These are phyloP conservation scores for Aepyceros melampus DNA, from an alignment of 2,113 vertebrate species.

Conservation along the genomic window DNA sequence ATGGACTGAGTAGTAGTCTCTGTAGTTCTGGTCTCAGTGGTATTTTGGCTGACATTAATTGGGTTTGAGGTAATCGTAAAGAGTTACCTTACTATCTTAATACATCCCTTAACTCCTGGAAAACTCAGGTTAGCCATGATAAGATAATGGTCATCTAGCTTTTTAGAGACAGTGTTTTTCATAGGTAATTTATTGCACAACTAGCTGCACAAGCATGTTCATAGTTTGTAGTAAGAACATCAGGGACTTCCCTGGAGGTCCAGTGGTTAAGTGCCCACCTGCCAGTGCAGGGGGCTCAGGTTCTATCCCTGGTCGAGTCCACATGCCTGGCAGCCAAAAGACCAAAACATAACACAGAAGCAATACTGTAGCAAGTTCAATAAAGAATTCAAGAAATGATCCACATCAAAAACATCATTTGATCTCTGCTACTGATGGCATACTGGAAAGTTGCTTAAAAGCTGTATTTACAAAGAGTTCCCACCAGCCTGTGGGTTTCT, in stretches of 20 bases:
- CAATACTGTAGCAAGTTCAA: neutral
- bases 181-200: neutral
- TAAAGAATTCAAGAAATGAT: neutral
- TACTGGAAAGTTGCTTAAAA: neutral
- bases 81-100: neutral
- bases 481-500: neutral
- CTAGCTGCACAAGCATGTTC: neutral
- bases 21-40: neutral
- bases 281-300: neutral
- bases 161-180: conserved; percentile 28
- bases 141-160: neutral
- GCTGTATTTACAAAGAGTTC: neutral
- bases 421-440: neutral
- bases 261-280: neutral
- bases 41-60: neutral
- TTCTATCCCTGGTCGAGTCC: neutral
- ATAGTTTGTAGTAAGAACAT: neutral
- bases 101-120: neutral
- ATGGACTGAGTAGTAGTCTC: neutral
- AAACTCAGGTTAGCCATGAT: neutral
- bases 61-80: neutral
- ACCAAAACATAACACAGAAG: neutral
- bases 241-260: neutral
- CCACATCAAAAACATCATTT: neutral
- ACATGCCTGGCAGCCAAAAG: neutral